phyloP scores from a whole-genome alignment of 1,140 invertebrate species.

The Euwallacea fornicatus region DNA sequence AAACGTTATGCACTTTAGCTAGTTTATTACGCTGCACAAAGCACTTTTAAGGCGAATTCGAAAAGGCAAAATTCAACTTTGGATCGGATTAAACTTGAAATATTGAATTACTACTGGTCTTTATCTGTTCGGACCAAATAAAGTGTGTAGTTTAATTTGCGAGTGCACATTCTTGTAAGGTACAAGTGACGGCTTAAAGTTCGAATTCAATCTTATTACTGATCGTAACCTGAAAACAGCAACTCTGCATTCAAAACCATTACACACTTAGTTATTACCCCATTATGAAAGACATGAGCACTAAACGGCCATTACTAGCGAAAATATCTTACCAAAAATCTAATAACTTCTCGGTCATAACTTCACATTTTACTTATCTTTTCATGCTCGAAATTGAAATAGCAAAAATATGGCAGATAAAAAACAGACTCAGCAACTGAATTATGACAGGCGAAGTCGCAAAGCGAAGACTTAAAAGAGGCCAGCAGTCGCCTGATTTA shows the following conservation, averaged over 20 bases:
- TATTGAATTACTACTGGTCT: too few relatives aligned
- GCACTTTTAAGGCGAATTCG: neutral
- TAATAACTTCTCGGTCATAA: slow-evolving; percentile 3
- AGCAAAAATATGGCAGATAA: slow-evolving; percentile 27
- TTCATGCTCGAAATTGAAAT: slow-evolving; percentile 30
- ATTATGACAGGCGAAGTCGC: neutral
- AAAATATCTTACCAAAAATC: neutral
- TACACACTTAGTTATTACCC: neutral
- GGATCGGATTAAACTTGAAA: neutral
- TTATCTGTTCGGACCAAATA: too few relatives aligned
- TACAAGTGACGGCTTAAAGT: too few relatives aligned
- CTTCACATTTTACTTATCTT: slow-evolving; percentile 28
- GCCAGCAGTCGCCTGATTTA: neutral
- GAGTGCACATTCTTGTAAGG: too few relatives aligned
- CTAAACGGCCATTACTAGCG: neutral
- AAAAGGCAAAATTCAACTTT: neutral
- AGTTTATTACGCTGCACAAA: slow-evolving; percentile 4
- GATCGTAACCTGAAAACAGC: neutral
- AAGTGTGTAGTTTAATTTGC: too few relatives aligned
- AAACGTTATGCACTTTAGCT: slow-evolving; percentile 5
- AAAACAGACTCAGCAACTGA: slow-evolving; percentile 14
- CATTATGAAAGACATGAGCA: neutral
- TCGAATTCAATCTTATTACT: neutral
- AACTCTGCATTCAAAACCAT: neutral
- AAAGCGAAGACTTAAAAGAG: neutral